A percentile compares a stretch with the other conserved stretches of the same genome.
These are phyloP conservation scores for Propithecus perrieri DNA, from an alignment of 2,797 vertebrate species.

Conservation along the genomic window DNA sequence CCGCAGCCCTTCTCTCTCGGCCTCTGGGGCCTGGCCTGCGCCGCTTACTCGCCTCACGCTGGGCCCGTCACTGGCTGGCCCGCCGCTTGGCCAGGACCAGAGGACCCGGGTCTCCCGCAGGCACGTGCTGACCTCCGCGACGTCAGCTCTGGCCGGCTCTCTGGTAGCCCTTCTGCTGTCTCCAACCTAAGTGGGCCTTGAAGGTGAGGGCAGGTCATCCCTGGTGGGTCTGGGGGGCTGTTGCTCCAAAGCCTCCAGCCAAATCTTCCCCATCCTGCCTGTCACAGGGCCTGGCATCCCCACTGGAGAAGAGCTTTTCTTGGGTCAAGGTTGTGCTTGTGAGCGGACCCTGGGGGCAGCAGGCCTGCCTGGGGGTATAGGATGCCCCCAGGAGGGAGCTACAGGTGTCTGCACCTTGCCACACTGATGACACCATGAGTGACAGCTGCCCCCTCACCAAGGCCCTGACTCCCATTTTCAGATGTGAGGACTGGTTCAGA, in stretches of 20 bases:
- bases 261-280: background rate
- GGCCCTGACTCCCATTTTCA: background rate
- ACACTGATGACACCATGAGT: no score
- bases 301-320: background rate
- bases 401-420: background rate
- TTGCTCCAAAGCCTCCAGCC: background rate
- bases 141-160: background rate
- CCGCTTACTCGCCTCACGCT: rapidly evolving
- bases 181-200: background rate
- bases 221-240: no score
- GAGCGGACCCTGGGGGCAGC: background rate
- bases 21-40: rapidly evolving
- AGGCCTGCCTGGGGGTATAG: no score
- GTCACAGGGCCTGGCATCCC: background rate
- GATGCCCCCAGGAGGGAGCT: background rate
- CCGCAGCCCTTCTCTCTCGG: no score
- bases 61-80: background rate
- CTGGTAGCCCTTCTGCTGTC: background rate
- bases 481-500: background rate
- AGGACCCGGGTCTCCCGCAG: rapidly evolving
- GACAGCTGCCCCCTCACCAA: background rate
- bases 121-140: rapidly evolving
- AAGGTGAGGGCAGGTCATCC: background rate
- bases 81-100: background rate
- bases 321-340: background rate